phyloP scores from a whole-genome alignment of 2,888 invertebrate genomes.

The Keiferia lycopersicella region DNA sequence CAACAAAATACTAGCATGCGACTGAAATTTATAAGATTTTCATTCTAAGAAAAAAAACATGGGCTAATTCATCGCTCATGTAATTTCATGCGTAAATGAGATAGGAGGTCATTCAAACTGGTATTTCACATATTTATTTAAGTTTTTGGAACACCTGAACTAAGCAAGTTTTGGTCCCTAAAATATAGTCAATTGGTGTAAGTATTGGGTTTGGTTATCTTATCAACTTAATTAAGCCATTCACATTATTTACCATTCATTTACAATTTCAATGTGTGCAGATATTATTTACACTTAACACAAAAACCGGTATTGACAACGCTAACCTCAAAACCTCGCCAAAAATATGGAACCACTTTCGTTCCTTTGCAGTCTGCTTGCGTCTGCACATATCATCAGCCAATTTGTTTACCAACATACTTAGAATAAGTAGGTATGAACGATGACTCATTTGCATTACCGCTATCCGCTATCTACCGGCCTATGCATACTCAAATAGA shows the following conservation, averaged over 20 bases:
- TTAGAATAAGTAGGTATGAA: too few species aligned
- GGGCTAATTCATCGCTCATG: neutral
- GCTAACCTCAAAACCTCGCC: conserved; percentile 9
- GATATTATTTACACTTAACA: neutral
- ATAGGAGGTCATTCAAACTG: too few species aligned
- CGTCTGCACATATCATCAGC: conserved; percentile 11
- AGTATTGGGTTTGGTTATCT: too few species aligned
- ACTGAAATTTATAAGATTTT: neutral
- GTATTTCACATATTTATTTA: too few species aligned
- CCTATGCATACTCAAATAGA: neutral
- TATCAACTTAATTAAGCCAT: neutral
- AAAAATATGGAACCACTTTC: conserved; percentile 18
- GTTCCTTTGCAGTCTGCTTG: conserved; percentile 10
- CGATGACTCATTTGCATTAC: too few species aligned
- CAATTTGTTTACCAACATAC: conserved; percentile 11
- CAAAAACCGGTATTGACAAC: neutral
- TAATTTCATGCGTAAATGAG: too few species aligned
- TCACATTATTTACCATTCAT: too few species aligned
- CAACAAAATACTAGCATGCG: conserved; percentile 5
- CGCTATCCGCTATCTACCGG: too few species aligned
- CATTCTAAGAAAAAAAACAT: neutral
- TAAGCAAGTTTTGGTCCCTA: too few species aligned
- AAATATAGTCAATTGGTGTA: too few species aligned
- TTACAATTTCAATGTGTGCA: neutral
- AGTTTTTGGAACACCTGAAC: too few species aligned